These are phyloP conservation scores for Drosophila nikananu DNA, from an alignment of 1,140 invertebrate genomes.

Conservation along the genomic window DNA sequence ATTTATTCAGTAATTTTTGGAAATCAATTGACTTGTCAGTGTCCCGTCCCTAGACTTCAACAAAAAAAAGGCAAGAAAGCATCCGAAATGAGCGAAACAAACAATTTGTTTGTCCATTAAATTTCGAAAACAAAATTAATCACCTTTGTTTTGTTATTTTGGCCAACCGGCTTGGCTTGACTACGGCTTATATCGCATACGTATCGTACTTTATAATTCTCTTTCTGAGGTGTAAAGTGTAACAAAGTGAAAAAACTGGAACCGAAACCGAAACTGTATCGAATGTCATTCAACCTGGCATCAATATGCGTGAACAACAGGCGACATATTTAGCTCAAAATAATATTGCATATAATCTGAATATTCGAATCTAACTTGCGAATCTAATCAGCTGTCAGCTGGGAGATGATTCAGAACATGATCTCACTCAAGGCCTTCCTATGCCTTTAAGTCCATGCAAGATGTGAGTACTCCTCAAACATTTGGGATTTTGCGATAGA, in stretches of 20 bases:
- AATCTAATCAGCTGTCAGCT: background rate
- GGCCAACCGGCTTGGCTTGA: conserved; percentile 28
- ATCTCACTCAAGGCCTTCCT: background rate
- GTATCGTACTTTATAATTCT: conserved; percentile 15
- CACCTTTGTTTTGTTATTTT: conserved; percentile 3
- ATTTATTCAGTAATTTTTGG: conserved; percentile 34
- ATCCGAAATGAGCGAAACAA: conserved; percentile 4
- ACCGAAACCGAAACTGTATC: conserved; percentile 64
- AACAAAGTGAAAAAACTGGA: conserved; percentile 45
- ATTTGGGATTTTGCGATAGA: background rate
- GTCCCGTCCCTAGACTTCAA: background rate
- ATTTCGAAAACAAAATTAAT: conserved; percentile 18
- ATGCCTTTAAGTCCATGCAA: background rate
- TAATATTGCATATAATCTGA: conserved; percentile 1
- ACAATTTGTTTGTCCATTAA: conserved; percentile 33
- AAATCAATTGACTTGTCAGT: conserved; percentile 25
- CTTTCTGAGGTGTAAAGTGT: conserved; percentile 27
- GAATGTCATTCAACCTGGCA: conserved; percentile 73
- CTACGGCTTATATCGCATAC: background rate
- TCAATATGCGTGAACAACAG: conserved; percentile 22
- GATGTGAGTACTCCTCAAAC: background rate
- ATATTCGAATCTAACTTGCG: conserved; percentile 9
- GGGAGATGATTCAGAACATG: background rate
- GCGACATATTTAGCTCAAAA: conserved; percentile 6
- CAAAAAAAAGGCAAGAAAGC: background rate